Evolutionary conservation across 1,140 invertebrate species (phyloP).

Genomic region (Bombus affinis): DNA sequence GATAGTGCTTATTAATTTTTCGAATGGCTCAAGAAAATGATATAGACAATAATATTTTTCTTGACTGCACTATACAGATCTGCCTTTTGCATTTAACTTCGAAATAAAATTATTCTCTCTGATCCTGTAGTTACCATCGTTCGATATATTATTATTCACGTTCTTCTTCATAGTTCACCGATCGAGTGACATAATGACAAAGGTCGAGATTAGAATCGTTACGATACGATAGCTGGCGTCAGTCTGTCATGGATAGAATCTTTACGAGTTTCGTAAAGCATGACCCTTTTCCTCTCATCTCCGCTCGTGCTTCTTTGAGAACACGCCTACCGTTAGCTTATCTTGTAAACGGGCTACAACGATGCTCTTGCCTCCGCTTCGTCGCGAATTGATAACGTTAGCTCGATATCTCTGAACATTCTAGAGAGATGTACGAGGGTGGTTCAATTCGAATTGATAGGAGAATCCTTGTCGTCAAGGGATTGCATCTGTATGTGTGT

Average conservation of each 20-base stretch:
- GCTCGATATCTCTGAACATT: slow-evolving; percentile 8
- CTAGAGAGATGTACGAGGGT: not conserved
- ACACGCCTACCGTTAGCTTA: slow-evolving; percentile 33
- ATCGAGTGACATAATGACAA: slow-evolving; percentile 10
- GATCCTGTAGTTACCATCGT: not conserved
- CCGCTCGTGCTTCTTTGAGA: slow-evolving; percentile 30
- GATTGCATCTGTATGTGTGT: too few relatives aligned
- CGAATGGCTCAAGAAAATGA: too few relatives aligned
- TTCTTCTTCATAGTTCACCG: not conserved
- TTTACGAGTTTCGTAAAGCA: slow-evolving; percentile 61
- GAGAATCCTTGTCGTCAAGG: not conserved
- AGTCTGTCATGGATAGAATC: slow-evolving; percentile 53
- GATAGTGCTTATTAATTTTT: not conserved
- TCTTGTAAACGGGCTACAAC: slow-evolving; percentile 18
- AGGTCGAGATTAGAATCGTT: slow-evolving; percentile 62
- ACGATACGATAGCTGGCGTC: slow-evolving; percentile 23
- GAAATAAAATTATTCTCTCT: not conserved
- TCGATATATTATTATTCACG: slow-evolving; percentile 34
- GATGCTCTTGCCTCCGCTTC: not conserved
- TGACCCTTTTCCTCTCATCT: slow-evolving; percentile 50
- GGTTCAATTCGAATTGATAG: not conserved
- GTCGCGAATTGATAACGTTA: slow-evolving; percentile 20
- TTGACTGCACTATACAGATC: not conserved
- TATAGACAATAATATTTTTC: too few relatives aligned
- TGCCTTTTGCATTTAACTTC: not conserved